These are phyloP conservation scores for Struthio camelus DNA, from an alignment of 2,113 vertebrate species.

Conservation along the genomic window DNA sequence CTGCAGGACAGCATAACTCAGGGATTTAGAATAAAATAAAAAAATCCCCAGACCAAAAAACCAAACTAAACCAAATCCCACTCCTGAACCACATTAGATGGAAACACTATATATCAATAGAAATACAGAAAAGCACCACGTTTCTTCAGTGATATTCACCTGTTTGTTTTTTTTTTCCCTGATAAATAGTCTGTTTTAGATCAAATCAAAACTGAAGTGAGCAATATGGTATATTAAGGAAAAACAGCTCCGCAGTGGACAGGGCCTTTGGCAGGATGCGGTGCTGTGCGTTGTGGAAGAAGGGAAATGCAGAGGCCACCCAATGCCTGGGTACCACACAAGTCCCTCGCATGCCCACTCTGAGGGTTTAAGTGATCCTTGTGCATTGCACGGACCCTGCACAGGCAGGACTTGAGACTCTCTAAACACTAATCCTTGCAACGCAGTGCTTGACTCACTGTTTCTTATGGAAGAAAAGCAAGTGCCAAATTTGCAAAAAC, in stretches of 20 bases:
- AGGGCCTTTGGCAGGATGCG: slow-evolving; percentile 36
- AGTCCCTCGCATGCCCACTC: slow-evolving; percentile 26
- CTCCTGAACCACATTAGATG: not conserved
- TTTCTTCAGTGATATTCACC: slow-evolving; percentile 15
- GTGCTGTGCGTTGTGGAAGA: slow-evolving; percentile 10
- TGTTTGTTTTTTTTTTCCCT: slow-evolving; percentile 3
- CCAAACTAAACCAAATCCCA: not conserved
- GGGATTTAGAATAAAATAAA: not conserved
- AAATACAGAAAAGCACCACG: slow-evolving; percentile 45
- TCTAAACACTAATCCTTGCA: not conserved
- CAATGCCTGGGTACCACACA: slow-evolving; percentile 7
- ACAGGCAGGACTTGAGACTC: slow-evolving; percentile 36
- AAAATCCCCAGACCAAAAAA: not conserved
- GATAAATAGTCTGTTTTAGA: not conserved
- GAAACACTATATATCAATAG: not conserved
- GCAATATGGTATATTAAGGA: not conserved
- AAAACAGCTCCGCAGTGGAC: not conserved
- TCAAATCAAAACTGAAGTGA: slow-evolving; percentile 57
- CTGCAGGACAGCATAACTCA: slow-evolving; percentile 25
- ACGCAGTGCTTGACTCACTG: slow-evolving; percentile 28
- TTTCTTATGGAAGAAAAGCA: slow-evolving; percentile 60
- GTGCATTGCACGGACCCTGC: slow-evolving; percentile 34
- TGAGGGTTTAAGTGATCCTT: not conserved
- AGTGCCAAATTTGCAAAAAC: slow-evolving; percentile 13
- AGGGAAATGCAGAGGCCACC: slow-evolving; percentile 44